phyloP scores from a whole-genome alignment of 2,113 vertebrate species.

The Phaethornis superciliosus region DNA sequence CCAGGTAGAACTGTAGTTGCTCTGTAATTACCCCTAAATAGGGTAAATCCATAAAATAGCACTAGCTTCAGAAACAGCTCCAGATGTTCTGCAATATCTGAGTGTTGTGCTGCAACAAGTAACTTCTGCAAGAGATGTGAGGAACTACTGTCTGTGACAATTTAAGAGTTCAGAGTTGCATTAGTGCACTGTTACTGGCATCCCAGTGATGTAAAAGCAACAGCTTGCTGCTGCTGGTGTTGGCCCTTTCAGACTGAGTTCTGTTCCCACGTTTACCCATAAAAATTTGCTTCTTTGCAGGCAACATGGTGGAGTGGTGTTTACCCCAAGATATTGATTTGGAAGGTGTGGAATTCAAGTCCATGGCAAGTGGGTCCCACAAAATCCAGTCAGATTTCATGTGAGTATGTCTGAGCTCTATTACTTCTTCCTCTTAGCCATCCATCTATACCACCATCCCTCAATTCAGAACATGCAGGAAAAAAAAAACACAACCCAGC shows the following conservation, averaged over 20 bases:
- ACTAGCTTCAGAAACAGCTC: background rate
- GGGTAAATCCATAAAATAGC: background rate
- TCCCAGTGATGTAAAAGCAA: background rate
- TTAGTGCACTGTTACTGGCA: background rate
- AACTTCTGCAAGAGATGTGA: background rate
- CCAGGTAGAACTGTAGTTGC: background rate
- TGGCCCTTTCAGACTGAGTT: background rate
- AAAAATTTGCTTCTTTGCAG: conserved; percentile 69
- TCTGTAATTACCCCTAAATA: background rate
- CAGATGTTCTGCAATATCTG: background rate
- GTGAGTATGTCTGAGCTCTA: conserved; percentile 75
- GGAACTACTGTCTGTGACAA: background rate
- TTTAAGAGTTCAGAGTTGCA: background rate
- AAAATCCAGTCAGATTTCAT: conserved; percentile 95
- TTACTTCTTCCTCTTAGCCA: background rate
- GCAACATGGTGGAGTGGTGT: conserved; percentile 98
- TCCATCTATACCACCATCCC: background rate
- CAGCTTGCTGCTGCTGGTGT: background rate
- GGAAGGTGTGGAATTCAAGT: conserved; percentile 98
- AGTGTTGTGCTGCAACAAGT: background rate
- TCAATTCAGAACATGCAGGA: background rate
- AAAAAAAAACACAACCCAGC: background rate
- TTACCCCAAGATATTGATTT: conserved; percentile 94
- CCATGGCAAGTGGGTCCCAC: conserved; percentile 97
- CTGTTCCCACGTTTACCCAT: background rate